These are phyloP conservation scores for Zaprionus obscuricornis DNA, from an alignment of 2,888 invertebrate species.

Conservation along the genomic window DNA sequence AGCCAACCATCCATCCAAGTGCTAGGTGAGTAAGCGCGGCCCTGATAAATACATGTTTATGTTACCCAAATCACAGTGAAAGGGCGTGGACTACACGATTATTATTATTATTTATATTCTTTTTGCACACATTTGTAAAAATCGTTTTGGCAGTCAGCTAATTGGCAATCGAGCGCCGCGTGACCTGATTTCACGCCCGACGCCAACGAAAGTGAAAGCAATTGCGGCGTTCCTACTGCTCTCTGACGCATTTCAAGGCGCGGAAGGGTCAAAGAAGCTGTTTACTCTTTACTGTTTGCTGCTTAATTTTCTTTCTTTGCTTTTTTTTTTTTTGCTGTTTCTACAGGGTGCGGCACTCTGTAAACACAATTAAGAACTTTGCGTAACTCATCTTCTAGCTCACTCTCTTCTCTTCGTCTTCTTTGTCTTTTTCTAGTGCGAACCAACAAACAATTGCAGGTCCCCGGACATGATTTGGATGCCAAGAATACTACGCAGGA, in stretches of 20 bases:
- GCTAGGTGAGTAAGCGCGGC: conserved; percentile 71
- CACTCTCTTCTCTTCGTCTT: too few relatives aligned
- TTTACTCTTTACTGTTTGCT: too few relatives aligned
- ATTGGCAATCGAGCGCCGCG: conserved; percentile 50
- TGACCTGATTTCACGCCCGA: conserved; percentile 61
- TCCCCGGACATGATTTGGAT: conserved; percentile 46
- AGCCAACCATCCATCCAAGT: conserved; percentile 30
- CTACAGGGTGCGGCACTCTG: conserved; percentile 26
- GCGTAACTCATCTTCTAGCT: conserved; percentile 18
- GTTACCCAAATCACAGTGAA: conserved; percentile 29
- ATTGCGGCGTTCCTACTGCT: conserved; percentile 30
- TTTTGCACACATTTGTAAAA: conserved; percentile 51
- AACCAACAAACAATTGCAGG: too few relatives aligned
- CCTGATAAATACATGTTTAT: conserved; percentile 19
- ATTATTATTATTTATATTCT: conserved; percentile 33
- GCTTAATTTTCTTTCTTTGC: too few relatives aligned
- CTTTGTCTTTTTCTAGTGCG: conserved; percentile 17
- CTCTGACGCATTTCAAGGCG: conserved; percentile 63
- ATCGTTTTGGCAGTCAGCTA: conserved; percentile 54
- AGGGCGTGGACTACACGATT: conserved; percentile 40
- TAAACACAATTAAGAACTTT: conserved; percentile 46
- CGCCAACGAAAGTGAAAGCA: conserved; percentile 56
- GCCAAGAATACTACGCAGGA: too few relatives aligned
- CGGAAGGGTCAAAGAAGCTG: conserved; percentile 56
- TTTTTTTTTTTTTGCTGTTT: too few relatives aligned